Conservation (phyloP, 2,888 invertebrate species). For the Teinopalpus imperialis region DNA sequence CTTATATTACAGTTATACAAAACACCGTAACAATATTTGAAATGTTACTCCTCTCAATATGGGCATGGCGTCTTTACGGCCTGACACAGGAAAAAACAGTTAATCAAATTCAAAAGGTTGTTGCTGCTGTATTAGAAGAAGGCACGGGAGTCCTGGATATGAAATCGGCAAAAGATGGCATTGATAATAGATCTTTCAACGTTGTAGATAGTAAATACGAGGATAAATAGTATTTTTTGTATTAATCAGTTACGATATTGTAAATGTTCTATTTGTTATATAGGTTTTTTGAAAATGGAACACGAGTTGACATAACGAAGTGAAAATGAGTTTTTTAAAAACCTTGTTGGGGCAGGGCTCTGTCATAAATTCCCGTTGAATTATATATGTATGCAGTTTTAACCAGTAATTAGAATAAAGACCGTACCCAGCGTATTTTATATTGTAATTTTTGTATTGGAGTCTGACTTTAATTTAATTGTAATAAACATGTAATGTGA, state of each 20-base stretch:
- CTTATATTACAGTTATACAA: constrained; percentile 82
- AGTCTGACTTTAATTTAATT: too few relatives aligned
- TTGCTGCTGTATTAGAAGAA: constrained; percentile 62
- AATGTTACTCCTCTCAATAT: constrained; percentile 84
- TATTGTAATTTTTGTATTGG: too few relatives aligned
- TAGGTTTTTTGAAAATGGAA: too few relatives aligned
- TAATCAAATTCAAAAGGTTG: constrained; percentile 51
- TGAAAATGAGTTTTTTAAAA: too few relatives aligned
- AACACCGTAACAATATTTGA: constrained; percentile 85
- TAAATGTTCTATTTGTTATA: neutral
- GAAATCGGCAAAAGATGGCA: constrained; percentile 41
- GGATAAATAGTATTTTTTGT: constrained; percentile 6
- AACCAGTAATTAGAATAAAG: too few relatives aligned
- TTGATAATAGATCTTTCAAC: constrained; percentile 47
- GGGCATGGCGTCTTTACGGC: constrained; percentile 84
- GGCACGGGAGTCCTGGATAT: constrained; percentile 41
- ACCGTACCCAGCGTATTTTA: too few relatives aligned
- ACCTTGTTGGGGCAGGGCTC: too few relatives aligned
- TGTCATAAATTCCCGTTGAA: too few relatives aligned
- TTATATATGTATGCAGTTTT: too few relatives aligned
- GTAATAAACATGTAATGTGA: too few relatives aligned
- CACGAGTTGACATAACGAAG: neutral
- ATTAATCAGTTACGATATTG: neutral
- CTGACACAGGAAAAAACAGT: constrained; percentile 53
- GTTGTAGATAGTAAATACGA: constrained; percentile 15